Base-by-base conservation (phyloP, 2,797 vertebrate species). In the Onychomys arenicola region DNA sequence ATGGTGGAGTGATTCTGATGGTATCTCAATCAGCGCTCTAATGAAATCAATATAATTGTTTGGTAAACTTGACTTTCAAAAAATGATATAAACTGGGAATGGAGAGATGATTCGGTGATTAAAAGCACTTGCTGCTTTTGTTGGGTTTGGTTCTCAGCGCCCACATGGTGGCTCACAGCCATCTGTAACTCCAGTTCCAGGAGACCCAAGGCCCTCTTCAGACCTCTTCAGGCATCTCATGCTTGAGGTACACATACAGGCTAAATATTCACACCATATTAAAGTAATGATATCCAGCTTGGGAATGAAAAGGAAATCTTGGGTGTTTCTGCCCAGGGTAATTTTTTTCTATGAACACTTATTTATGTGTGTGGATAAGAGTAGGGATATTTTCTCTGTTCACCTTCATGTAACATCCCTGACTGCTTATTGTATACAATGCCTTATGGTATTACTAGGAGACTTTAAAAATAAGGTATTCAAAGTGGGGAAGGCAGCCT, bases 401-500 rank as follows among this genome's bases (percentile, higher is more conserved):
- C 59, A 67, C 65, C 43, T 84, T 78, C 71, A 80, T 12, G 81
- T 77, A 77, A 93, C 40, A 81, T 87, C 75, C 90, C 12, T 89
- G 52, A 80, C 13, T 59, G 34, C 10, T 78, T 89, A 59, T 32
- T 32, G 2, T 13, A 32, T 34, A n/a, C 21, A 81, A 67, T n/a
- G n/a, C n/a, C 71, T 76, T 57, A 14, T 61, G 49, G n/a, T 46
- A 87, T 78, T 73, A 46, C 76, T 67, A 2, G 34, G 55, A 88
- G 46, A 3, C 13, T 93, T 89, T 90, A 88, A 94, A 93, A 97
- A 27, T 71, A 94, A 93, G 49, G 19, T 77, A 57, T 63, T 93
- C 25, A 23, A 80, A 69, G 63, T 75, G 57, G 95, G 75, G 69
- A 93, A 90, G 67, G 49, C 11, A 89, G 29, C 19, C 23, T n/a